phyloP scores from a whole-genome alignment of 2,797 vertebrate species.

The Paramormyrops hopkinsi region DNA sequence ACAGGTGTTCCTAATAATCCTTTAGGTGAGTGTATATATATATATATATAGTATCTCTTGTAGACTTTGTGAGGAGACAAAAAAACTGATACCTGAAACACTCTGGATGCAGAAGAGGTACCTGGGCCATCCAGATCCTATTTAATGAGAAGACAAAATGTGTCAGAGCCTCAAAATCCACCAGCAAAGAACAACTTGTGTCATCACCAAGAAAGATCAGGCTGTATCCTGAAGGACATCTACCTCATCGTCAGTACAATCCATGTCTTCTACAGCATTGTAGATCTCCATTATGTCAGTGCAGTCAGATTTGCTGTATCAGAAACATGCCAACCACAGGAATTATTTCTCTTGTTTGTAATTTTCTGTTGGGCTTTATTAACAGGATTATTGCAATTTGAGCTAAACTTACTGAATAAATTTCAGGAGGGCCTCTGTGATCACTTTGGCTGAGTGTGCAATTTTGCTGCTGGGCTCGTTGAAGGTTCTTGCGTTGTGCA shows the following conservation, averaged over 20 bases:
- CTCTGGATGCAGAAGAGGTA: conserved; percentile 60
- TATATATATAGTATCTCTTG: background rate
- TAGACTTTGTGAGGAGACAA: background rate
- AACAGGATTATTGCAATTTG: background rate
- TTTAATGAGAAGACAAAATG: background rate
- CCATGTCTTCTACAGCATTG: conserved; percentile 80
- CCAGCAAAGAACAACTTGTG: background rate
- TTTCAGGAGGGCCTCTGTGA: conserved; percentile 82
- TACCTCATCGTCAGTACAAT: conserved; percentile 74
- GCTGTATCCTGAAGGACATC: conserved; percentile 18
- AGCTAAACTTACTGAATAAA: conserved; percentile 78
- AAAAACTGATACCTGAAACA: conserved; percentile 57
- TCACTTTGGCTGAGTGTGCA: conserved; percentile 84
- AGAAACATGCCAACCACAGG: conserved; percentile 23
- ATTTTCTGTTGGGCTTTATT: background rate
- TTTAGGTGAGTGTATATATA: too few relatives aligned
- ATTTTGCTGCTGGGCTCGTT: conserved; percentile 93
- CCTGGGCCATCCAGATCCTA: conserved; percentile 65
- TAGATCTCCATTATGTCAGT: conserved; percentile 83
- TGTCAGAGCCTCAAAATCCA: background rate
- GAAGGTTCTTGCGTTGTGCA: conserved; percentile 89
- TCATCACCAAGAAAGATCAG: background rate
- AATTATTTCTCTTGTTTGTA: background rate
- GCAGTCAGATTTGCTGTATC: conserved; percentile 74
- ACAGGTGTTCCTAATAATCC: too few relatives aligned